Conservation (phyloP, 2,113 vertebrate species). For the Anoura caudifer region DNA sequence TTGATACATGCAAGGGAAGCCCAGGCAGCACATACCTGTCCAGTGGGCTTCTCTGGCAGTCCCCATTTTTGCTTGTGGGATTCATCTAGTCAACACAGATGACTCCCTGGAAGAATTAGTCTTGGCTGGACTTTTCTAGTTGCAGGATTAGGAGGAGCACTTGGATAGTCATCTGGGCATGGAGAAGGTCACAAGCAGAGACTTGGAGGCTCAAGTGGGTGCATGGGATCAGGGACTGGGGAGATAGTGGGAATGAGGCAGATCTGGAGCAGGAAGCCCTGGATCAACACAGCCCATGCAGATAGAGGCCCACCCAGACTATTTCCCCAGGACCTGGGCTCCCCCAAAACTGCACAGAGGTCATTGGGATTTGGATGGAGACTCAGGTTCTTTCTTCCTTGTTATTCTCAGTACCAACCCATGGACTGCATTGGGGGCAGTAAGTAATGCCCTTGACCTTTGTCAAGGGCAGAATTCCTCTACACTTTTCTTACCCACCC, state of each 20-base stretch:
- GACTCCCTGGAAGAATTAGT: background rate
- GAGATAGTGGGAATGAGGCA: background rate
- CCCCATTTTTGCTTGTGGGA: background rate
- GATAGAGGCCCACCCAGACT: background rate
- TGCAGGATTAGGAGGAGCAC: background rate
- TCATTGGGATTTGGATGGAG: background rate
- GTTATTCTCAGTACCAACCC: background rate
- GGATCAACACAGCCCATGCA: background rate
- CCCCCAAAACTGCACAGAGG: background rate
- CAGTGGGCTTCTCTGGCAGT: background rate
- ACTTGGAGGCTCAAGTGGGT: background rate
- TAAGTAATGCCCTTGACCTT: constrained; percentile 39
- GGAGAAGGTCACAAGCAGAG: background rate
- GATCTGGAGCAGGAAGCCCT: background rate
- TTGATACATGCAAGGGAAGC: background rate
- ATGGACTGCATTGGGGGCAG: constrained; percentile 33
- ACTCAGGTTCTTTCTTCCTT: constrained; percentile 48
- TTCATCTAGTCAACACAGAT: background rate
- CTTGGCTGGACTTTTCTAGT: background rate
- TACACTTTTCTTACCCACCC: background rate
- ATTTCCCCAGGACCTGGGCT: too few relatives aligned
- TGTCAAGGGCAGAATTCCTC: constrained; percentile 31
- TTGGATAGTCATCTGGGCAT: background rate
- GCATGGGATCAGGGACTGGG: background rate
- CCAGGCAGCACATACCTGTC: background rate